Conservation (phyloP, 2,797 vertebrate species). For the Emydoidea blandingii region DNA sequence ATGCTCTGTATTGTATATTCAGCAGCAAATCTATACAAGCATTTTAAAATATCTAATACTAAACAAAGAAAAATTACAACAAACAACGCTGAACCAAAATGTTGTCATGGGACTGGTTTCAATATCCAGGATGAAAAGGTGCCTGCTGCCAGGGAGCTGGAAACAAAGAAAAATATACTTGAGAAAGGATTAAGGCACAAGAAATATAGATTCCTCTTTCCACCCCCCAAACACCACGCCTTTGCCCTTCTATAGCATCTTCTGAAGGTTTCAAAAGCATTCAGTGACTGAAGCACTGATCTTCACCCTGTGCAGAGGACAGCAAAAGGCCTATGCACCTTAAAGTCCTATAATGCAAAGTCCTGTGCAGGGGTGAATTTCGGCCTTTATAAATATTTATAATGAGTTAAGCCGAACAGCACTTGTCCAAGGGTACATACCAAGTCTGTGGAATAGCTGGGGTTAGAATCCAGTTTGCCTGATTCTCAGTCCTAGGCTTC, state of each 20-base stretch:
- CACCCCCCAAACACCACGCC: not conserved
- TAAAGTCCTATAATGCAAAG: no score
- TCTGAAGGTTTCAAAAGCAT: not conserved
- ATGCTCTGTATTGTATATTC: not conserved
- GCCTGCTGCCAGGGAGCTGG: constrained; percentile 43
- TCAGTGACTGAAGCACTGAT: not conserved
- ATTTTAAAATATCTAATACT: constrained; percentile 14
- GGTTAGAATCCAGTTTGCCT: not conserved
- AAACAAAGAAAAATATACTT: constrained; percentile 15
- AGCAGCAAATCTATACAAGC: constrained; percentile 14
- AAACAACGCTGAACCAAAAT: not conserved
- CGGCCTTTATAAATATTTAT: not conserved
- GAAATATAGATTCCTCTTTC: not conserved
- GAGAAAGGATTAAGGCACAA: not conserved
- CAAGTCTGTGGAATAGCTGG: not conserved
- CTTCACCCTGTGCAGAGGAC: not conserved
- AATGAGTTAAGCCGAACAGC: not conserved
- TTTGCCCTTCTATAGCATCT: not conserved
- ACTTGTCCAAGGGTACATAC: not conserved
- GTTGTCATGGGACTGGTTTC: constrained; percentile 20
- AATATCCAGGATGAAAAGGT: constrained; percentile 40
- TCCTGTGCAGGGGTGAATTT: not conserved
- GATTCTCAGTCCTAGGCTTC: not conserved
- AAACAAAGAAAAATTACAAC: constrained; percentile 35
- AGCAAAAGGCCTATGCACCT: not conserved